phyloP scores from a whole-genome alignment of 1,140 invertebrate species.

The Drosophila hydei region DNA sequence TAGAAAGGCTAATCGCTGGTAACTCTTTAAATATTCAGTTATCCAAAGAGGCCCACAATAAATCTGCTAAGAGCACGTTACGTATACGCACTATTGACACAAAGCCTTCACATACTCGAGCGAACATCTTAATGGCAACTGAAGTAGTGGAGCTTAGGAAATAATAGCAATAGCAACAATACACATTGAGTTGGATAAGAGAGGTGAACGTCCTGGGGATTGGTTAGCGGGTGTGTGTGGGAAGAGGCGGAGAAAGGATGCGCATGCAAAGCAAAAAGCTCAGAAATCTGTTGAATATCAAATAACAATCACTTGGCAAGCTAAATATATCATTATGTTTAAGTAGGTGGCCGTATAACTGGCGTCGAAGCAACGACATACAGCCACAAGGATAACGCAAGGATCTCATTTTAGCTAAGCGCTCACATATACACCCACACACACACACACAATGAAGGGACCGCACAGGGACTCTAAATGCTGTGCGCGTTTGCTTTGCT shows the following conservation, averaged over 20 bases:
- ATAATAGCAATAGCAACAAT: conserved; percentile 52
- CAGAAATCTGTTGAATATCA: conserved; percentile 81
- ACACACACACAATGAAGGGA: conserved; percentile 11
- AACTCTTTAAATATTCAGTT: neutral
- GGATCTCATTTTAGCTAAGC: conserved; percentile 50
- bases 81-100: conserved; percentile 62
- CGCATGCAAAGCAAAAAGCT: conserved; percentile 19
- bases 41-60: conserved; percentile 9
- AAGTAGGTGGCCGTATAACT: conserved; percentile 66
- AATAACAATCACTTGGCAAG: conserved; percentile 82
- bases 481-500: conserved; percentile 54
- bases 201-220: neutral
- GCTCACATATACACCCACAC: conserved; percentile 40
- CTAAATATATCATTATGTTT: conserved; percentile 82
- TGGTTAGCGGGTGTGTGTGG: neutral
- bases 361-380: conserved; percentile 42
- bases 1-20: conserved; percentile 4
- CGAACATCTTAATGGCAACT: conserved; percentile 31
- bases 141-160: conserved; percentile 56
- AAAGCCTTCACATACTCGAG: conserved; percentile 11
- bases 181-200: conserved; percentile 14
- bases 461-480: conserved; percentile 34
- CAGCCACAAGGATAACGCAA: conserved; percentile 41
- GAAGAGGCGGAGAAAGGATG: neutral
- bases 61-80: conserved; percentile 45